Evolutionary conservation across 2,888 invertebrate species (phyloP), one percentile per base, ranked within the genome.

Genomic region (Ormyrus labotus): DNA sequence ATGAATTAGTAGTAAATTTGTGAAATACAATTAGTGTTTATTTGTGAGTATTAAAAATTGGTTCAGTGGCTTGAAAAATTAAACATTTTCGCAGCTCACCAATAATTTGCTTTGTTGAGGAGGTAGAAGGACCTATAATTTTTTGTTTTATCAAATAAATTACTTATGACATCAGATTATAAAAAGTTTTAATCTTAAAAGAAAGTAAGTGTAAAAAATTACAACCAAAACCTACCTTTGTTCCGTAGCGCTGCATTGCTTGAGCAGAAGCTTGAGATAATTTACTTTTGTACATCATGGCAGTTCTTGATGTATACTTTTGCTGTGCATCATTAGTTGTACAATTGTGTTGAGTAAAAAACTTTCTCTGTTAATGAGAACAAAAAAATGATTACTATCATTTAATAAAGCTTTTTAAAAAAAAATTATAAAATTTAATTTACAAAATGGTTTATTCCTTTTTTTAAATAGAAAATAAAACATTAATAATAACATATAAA

Each of bases 241-340:
- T 96, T 77, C 97, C 97, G 91, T 97, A 95, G 55, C 94, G 93
- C 91, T 95, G 95, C 94, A 98, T 96, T 11, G 98, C 97, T 88
- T 97, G 96, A 83, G 94, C 93, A n/a, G 99, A 96, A 86, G 94
- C 91, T 75, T 94, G 93, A 83, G 94, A 92, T 82, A 99, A 92
- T 91, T 98, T 99, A 87, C 99, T 98, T 86, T 95, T 93, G 91
- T 99, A 99, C 87, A 98, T 92, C 88, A 96, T 95, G 1, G 99
- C 99, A 69, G 98, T 97, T 80, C 99, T 93, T 2, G 99, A 99
- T 89, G 96, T 97, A 91, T 99, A 99, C 91, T 99, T 99, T 91
- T 98, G 97, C 86, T 98, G 97, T 19, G 98, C 96, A 92, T 99
- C 99, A 68, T 94, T 95, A 57, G 97, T 96, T 78, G 93, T 94